Evolutionary conservation across 2,113 vertebrate species (phyloP).

Genomic region (Dicrurus megarhynchus): DNA sequence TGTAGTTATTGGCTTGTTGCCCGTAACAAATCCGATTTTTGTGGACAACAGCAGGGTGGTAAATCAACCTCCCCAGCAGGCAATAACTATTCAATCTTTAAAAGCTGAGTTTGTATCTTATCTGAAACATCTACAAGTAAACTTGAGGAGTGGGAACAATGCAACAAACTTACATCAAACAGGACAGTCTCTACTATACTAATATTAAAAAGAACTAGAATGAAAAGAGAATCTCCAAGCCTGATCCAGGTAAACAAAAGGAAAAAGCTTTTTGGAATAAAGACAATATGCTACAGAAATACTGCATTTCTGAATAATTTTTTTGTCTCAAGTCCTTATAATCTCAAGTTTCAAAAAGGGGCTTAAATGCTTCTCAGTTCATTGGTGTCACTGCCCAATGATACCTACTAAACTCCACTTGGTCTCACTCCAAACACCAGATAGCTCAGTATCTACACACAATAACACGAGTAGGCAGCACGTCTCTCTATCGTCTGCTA

Average conservation of each 20-base stretch:
- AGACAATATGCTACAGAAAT: neutral
- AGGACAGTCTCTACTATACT: neutral
- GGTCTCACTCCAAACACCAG: neutral
- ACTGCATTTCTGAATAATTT: neutral
- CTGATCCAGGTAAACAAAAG: neutral
- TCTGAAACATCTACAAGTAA: neutral
- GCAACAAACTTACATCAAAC: neutral
- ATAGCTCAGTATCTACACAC: constrained; percentile 3
- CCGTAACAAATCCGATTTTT: neutral
- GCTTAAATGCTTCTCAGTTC: neutral
- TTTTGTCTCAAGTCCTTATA: neutral
- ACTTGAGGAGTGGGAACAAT: neutral
- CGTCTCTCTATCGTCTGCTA: constrained; percentile 45
- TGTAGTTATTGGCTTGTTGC: neutral
- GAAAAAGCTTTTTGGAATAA: neutral
- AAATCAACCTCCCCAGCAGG: neutral
- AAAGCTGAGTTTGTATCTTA: neutral
- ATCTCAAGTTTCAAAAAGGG: neutral
- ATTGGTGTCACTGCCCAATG: neutral
- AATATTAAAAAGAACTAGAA: neutral
- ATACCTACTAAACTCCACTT: neutral
- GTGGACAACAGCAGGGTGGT: neutral
- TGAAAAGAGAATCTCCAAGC: neutral
- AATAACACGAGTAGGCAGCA: constrained; percentile 50
- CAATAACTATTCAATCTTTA: neutral